Evolutionary conservation across 2,888 invertebrate genomes (phyloP).

Genomic region (Calameuta idolon): DNA sequence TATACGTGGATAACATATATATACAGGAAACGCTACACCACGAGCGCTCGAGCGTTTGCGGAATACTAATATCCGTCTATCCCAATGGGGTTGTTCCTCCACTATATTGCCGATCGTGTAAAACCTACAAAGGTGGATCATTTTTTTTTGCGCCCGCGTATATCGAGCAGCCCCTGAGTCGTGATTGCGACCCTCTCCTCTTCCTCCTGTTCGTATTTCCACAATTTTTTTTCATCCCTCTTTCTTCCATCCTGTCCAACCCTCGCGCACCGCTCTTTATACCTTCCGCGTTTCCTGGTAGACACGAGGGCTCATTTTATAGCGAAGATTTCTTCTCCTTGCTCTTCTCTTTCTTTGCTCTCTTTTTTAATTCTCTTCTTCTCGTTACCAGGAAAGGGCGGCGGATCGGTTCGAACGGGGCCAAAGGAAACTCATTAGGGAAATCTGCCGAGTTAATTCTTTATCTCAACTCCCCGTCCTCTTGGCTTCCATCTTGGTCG

Average conservation of each 20-base stretch:
- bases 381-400: neutral
- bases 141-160: neutral
- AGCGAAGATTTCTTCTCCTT: neutral
- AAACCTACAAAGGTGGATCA: slow-evolving; percentile 21
- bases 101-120: slow-evolving; percentile 39
- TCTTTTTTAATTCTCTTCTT: neutral
- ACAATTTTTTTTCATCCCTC: neutral
- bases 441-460: slow-evolving; percentile 51
- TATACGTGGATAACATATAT: slow-evolving; percentile 11
- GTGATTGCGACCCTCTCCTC: slow-evolving; percentile 11
- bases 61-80: slow-evolving; percentile 50
- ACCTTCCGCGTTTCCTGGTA: neutral
- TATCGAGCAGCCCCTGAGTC: slow-evolving; percentile 13
- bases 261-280: neutral
- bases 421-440: slow-evolving; percentile 50
- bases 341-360: neutral
- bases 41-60: slow-evolving; percentile 39
- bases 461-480: slow-evolving; percentile 35
- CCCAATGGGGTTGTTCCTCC: slow-evolving; percentile 12
- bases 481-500: slow-evolving; percentile 15
- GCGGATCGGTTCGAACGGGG: slow-evolving; percentile 21
- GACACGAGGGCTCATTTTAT: neutral
- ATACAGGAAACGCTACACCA: slow-evolving; percentile 49
- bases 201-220: neutral
- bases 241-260: neutral